phyloP scores from a whole-genome alignment of 53 echinoderm and acorn worm species.

The Henricia sp. region DNA sequence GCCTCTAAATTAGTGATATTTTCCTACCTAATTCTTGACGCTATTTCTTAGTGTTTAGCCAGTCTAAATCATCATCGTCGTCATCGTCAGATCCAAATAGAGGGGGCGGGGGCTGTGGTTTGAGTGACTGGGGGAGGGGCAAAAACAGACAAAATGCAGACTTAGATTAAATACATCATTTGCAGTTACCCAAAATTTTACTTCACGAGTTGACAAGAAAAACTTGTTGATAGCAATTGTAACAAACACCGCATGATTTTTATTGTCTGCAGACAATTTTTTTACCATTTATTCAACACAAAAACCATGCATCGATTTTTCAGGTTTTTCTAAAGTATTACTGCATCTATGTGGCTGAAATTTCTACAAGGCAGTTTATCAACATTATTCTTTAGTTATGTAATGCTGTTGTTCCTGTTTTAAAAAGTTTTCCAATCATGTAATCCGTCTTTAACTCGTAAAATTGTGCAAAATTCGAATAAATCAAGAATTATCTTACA shows the following conservation, averaged over 20 bases:
- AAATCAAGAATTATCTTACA: conserved; percentile 55
- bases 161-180: neutral
- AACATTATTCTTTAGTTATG: neutral
- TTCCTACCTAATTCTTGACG: neutral
- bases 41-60: conserved; percentile 72
- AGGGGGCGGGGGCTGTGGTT: conserved; percentile 86
- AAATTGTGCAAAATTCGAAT: neutral
- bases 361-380: neutral
- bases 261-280: too few relatives aligned
- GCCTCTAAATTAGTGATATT: neutral
- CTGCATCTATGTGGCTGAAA: neutral
- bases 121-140: conserved; percentile 27
- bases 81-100: conserved; percentile 90
- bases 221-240: too few relatives aligned
- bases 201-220: neutral
- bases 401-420: neutral
- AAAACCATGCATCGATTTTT: neutral
- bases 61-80: conserved; percentile 92
- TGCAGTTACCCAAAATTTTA: too few relatives aligned
- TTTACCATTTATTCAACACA: neutral
- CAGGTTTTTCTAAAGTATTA: neutral
- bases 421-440: too few relatives aligned
- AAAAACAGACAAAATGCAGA: neutral
- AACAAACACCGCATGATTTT: too few relatives aligned
- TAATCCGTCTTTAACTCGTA: neutral